Evolutionary conservation across 2,113 vertebrate genomes (phyloP).

Genomic region (Aleadryas rufinucha): DNA sequence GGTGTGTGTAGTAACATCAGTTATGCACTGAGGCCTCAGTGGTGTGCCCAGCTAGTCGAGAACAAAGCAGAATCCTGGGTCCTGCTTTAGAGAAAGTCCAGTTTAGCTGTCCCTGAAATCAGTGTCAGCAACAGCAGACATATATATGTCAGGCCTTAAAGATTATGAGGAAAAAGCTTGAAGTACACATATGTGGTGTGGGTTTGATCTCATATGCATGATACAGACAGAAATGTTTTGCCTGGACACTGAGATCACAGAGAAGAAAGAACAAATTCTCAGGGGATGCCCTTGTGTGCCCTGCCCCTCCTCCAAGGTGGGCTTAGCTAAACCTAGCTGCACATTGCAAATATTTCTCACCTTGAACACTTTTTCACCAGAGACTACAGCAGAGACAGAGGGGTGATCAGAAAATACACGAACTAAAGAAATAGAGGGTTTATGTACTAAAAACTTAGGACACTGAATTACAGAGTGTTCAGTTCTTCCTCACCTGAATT

Average conservation of each 20-base stretch:
- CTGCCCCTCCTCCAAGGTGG: neutral
- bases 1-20: no score
- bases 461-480: neutral
- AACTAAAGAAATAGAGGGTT: neutral
- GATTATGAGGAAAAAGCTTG: neutral
- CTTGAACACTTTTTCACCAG: neutral
- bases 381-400: neutral
- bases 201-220: neutral
- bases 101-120: neutral
- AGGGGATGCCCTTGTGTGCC: neutral
- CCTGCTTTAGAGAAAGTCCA: neutral
- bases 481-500: neutral
- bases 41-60: neutral
- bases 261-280: neutral
- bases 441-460: neutral
- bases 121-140: neutral
- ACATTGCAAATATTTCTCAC: neutral
- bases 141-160: neutral
- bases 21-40: neutral
- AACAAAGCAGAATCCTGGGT: neutral
- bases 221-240: neutral
- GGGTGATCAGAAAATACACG: neutral
- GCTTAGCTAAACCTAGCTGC: neutral
- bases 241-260: neutral
- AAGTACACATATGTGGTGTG: neutral